Base-by-base conservation (phyloP, 2,113 vertebrate species). In the Neodon shergylaensis region DNA sequence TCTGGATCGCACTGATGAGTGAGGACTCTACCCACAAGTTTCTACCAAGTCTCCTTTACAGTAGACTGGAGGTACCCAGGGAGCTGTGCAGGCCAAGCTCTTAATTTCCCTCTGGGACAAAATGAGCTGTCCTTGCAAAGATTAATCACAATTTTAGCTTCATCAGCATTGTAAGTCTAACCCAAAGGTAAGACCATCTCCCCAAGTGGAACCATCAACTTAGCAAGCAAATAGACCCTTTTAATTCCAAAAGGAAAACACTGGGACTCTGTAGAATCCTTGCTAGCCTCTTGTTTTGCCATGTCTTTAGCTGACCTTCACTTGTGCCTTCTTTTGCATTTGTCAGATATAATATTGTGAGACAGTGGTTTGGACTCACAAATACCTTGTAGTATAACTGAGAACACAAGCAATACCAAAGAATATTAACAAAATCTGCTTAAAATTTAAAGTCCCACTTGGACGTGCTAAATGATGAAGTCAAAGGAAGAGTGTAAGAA, bases 391-490 rank as follows among this genome's bases (percentile, higher is more conserved):
- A 52, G 3, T 22, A 36, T 54, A 49, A 49, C 4, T 22, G 49
- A 61, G 42, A 28, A 39, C 54, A 22, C 26, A 61, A 24, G 54
- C 54, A 61, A 65, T 77, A 76, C 5, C 28, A 94, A 84, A 84
- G n/a, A 65, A 76, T 39, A 88, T 49, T 63, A 54, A 65, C 42
- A 94, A 88, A 66, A 83, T 74, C 42, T 74, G 78, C 87, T 91
- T 65, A 70, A 89, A 78, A 83, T 36, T 31, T 73, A 78, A 68
- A 90, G 44, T 83, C 70, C 65, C 9, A 90, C 47, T 74, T 94
- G 49, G 22, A 31, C 44, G 79, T 77, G 1, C 92, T 54, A 85
- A 61, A 72, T 4, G 47, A 90, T 90, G 21, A 82, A 72, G 52
- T 95, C 28, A 81, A 66, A 77, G 42, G 42, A 78, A 88, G 54